Evolutionary conservation across 2,888 invertebrate species (phyloP), one percentile per base, ranked within the genome.

Genomic region (Drosophila paramelanica): DNA sequence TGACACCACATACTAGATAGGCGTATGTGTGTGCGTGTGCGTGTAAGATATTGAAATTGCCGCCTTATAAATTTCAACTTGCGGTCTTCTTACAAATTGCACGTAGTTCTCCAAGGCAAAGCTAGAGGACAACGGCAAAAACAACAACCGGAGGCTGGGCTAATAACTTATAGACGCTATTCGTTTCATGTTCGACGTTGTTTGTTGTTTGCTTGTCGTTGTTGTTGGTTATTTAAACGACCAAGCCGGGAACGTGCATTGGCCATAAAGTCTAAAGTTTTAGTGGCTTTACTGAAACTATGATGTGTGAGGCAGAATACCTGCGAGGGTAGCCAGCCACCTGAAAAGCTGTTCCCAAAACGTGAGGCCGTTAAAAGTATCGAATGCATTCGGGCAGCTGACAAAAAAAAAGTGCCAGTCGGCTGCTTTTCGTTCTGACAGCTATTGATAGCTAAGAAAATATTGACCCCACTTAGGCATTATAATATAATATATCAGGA

Each of bases 61-160:
- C 81, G 77, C 69, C 81, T 84, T 83, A 83, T 83, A 86, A 81
- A 83, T 86, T 86, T 82, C 53, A 76, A 77, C 73, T 83, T 86
- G 86, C 67, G 83, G 82, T 86, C 71, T 74, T 69, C 82, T 71
- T 67, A 77, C 79, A 77, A 81, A 69, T 66, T 81, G 85, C 85
- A 81, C 77, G 73, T 73, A 67, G 57, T 67, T 23, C 65, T 17
- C 42, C 43, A 50, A 46, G 49, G 33, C 67, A 56, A 42, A 57
- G 59, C 75, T 38, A 59, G 33, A 49, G 49, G 51, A 53, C 56
- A 61, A 51, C 25, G 33, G 31, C 49, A 70, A 53, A 33, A 49
- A 31, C 53, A 68, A 52, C 46, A 60, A 13, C 4, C 36, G 4
- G 13, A 14, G 55, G 56, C 57, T 43, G 43, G 51, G 86, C 81